phyloP scores from a whole-genome alignment of 1,140 invertebrate genomes.

The Diabrotica virgifera region DNA sequence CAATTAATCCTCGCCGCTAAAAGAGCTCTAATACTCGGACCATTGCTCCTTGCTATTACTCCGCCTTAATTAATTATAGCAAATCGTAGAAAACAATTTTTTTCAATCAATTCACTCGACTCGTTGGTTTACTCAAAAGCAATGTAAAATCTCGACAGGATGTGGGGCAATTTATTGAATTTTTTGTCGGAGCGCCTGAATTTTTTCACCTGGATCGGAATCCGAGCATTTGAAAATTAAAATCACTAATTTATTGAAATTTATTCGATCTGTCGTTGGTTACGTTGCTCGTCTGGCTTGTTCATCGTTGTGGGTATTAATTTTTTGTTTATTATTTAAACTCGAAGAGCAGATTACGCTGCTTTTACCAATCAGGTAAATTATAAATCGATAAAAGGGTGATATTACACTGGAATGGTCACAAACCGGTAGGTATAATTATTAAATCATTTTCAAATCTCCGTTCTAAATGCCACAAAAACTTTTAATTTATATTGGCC shows the following conservation, averaged over 20 bases:
- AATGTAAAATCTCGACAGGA: neutral
- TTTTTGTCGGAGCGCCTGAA: neutral
- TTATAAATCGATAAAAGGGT: too few species aligned
- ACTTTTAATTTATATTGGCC: too few species aligned
- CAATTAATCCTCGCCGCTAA: neutral
- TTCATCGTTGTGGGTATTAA: neutral
- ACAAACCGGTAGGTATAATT: too few species aligned
- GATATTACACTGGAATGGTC: too few species aligned
- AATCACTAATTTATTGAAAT: slow-evolving; percentile 8
- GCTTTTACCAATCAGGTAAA: too few species aligned
- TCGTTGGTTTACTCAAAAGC: neutral
- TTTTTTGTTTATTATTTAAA: too few species aligned
- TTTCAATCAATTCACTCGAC: neutral
- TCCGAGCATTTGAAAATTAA: neutral
- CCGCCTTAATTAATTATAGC: slow-evolving; percentile 20
- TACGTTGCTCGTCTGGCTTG: neutral
- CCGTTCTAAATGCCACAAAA: too few species aligned
- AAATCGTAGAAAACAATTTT: slow-evolving; percentile 11
- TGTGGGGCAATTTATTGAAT: slow-evolving; percentile 3
- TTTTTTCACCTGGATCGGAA: neutral
- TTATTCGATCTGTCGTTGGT: slow-evolving; percentile 9
- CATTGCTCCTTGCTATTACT: slow-evolving; percentile 16
- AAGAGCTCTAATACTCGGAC: slow-evolving; percentile 9
- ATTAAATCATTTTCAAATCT: too few species aligned
- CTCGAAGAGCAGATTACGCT: too few species aligned